These are phyloP conservation scores for Lumbricus terrestris DNA, from an alignment of 2,888 invertebrate species.

Conservation along the genomic window DNA sequence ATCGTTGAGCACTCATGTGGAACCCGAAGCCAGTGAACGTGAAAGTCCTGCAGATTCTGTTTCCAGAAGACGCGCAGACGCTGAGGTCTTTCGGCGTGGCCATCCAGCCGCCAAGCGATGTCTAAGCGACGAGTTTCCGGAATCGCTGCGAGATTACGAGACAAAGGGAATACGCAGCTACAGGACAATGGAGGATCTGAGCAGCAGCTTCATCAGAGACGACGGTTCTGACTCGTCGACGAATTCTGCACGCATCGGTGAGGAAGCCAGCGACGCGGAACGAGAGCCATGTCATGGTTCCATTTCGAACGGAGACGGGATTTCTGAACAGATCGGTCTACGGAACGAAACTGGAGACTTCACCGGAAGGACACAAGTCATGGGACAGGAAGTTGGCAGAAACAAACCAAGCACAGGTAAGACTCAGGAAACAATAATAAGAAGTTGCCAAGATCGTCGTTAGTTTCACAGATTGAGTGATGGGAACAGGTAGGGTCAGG, in stretches of 20 bases:
- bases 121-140: not conserved
- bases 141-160: not conserved
- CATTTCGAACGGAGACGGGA: not conserved
- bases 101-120: not conserved
- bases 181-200: not conserved
- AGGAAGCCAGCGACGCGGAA: not conserved
- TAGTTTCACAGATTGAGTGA: not conserved
- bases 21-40: not conserved
- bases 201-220: not conserved
- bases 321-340: not conserved
- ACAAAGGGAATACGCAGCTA: not conserved
- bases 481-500: not conserved
- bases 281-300: not conserved
- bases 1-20: not conserved
- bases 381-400: not conserved
- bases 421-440: not conserved
- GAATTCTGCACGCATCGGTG: not conserved
- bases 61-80: not conserved
- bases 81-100: not conserved
- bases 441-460: not conserved
- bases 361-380: not conserved
- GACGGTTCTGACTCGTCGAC: not conserved
- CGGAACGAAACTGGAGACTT: not conserved
- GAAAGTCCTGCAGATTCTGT: not conserved
- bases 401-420: too few relatives aligned